Evolutionary conservation across 2,797 vertebrate species (phyloP).

Genomic region (Macrochelys suwanniensis): DNA sequence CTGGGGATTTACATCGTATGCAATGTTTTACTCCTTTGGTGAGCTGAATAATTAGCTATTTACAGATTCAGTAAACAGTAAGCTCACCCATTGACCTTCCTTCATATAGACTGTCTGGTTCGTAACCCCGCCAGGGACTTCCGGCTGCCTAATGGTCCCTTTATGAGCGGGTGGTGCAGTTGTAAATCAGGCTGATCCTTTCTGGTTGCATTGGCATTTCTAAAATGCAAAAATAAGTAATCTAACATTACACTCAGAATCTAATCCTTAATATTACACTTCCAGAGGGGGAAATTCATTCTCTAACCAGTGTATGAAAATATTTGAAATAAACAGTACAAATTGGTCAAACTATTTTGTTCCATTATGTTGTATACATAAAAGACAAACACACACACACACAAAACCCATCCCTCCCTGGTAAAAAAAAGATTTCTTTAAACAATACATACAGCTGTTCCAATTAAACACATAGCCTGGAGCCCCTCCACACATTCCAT

Average conservation of each 20-base stretch:
- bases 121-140: slow-evolving; percentile 40
- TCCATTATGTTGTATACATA: rapidly evolving
- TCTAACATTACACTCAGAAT: background rate
- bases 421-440: background rate
- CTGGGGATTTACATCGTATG: slow-evolving; percentile 17
- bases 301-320: background rate
- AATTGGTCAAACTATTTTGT: background rate
- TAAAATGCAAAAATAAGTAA: background rate
- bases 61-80: slow-evolving; percentile 48
- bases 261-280: background rate
- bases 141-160: background rate
- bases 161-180: background rate
- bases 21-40: slow-evolving; percentile 9
- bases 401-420: background rate
- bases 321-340: background rate
- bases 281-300: background rate
- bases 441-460: slow-evolving; percentile 23
- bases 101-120: slow-evolving; percentile 49
- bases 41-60: slow-evolving; percentile 60
- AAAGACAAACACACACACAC: rapidly evolving
- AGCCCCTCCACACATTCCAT: slow-evolving; percentile 2
- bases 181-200: slow-evolving; percentile 25
- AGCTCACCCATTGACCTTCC: slow-evolving; percentile 53
- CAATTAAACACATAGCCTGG: background rate
- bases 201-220: background rate